Percentiles rank a stretch among this genome's conserved stretches.
phyloP scores from a whole-genome alignment of 1,140 invertebrate species.

The Drosophila leontia region DNA sequence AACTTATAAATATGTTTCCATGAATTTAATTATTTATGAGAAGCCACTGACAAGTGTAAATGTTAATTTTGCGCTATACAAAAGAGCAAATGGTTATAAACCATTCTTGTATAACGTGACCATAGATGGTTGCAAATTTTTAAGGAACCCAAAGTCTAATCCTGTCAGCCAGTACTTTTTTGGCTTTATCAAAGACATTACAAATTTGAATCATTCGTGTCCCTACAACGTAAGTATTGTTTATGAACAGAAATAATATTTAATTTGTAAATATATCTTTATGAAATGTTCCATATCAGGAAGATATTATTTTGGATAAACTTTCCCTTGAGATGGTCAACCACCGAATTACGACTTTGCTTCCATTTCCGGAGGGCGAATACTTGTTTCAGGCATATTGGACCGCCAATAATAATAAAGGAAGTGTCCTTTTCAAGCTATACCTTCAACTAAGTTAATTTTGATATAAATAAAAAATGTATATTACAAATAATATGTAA shows the following conservation, averaged over 20 bases:
- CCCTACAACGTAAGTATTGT: neutral
- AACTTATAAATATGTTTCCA: slow-evolving; percentile 22
- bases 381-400: neutral
- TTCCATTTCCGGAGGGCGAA: slow-evolving; percentile 1
- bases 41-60: neutral
- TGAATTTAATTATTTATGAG: neutral
- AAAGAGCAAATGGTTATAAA: slow-evolving; percentile 23
- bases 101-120: slow-evolving; percentile 33
- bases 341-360: slow-evolving; percentile 4
- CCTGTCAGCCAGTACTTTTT: slow-evolving; percentile 2
- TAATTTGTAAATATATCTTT: neutral
- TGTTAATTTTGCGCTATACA: slow-evolving; percentile 8
- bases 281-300: neutral
- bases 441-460: neutral
- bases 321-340: neutral
- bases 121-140: slow-evolving; percentile 11
- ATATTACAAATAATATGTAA: neutral
- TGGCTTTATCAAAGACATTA: neutral
- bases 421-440: neutral
- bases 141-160: neutral
- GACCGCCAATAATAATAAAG: slow-evolving; percentile 3
- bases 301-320: slow-evolving; percentile 20
- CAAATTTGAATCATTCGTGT: slow-evolving; percentile 24
- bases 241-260: neutral
- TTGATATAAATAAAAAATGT: neutral